A percentile compares a stretch with the other conserved stretches of the same genome.
phyloP scores from a whole-genome alignment of 2,888 invertebrate species.

The Melieria omissa region DNA sequence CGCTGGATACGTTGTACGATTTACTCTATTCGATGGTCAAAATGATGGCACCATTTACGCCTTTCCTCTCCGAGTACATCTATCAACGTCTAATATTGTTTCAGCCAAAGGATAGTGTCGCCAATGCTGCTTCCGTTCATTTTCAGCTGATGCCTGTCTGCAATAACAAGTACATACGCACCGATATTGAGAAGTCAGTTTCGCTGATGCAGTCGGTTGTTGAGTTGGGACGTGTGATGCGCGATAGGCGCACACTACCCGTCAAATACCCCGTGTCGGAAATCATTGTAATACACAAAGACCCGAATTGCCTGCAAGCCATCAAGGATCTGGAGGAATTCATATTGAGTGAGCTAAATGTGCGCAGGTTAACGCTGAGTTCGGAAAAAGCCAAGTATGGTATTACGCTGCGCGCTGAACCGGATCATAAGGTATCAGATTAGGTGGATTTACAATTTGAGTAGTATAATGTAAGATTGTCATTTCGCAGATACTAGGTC shows the following conservation, averaged over 20 bases:
- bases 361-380: conserved; percentile 84
- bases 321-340: conserved; percentile 84
- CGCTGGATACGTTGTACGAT: conserved; percentile 87
- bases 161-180: conserved; percentile 78
- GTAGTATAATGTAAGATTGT: neutral
- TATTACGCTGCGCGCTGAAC: conserved; percentile 90
- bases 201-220: conserved; percentile 94
- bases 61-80: conserved; percentile 95
- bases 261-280: conserved; percentile 97
- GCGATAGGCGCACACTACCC: conserved; percentile 94
- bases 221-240: conserved; percentile 90
- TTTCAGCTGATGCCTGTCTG: conserved; percentile 89
- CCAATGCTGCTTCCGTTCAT: conserved; percentile 82
- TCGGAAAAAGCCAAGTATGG: conserved; percentile 93
- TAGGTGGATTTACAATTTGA: neutral
- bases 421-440: conserved; percentile 80
- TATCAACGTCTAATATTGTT: conserved; percentile 86
- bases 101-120: conserved; percentile 65
- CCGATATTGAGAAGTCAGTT: conserved; percentile 89
- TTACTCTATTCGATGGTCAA: conserved; percentile 89
- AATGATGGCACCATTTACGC: conserved; percentile 98
- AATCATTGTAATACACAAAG: conserved; percentile 93
- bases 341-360: conserved; percentile 92
- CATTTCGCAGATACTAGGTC: conserved; percentile 71
- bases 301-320: conserved; percentile 80